phyloP scores from a whole-genome alignment of 2,797 vertebrate genomes.

The Atherinosoma microstoma region DNA sequence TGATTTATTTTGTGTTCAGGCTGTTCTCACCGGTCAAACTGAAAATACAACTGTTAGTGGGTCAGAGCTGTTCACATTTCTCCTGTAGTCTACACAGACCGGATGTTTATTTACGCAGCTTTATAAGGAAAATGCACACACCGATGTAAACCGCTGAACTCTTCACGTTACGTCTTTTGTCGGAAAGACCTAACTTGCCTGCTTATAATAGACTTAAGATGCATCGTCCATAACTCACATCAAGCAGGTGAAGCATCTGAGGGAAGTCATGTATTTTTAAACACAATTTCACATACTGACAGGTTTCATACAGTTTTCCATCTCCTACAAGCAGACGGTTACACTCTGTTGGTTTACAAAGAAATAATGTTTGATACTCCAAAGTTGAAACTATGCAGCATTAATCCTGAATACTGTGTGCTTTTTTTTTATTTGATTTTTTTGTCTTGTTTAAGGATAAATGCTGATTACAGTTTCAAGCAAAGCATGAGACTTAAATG shows the following conservation, averaged over 20 bases:
- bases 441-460: conserved; percentile 68
- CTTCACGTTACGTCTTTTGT: conserved; percentile 2
- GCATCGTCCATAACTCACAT: conserved; percentile 24
- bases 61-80: conserved; percentile 1
- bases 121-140: conserved; percentile 10
- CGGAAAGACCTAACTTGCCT: conserved; percentile 20
- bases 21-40: conserved; percentile 14
- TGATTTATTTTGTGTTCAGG: conserved; percentile 31
- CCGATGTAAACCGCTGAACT: conserved; percentile 15
- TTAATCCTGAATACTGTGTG: conserved; percentile 71
- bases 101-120: conserved; percentile 37
- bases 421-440: conserved; percentile 14
- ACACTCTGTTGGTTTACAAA: conserved; percentile 59
- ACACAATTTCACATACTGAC: conserved; percentile 31
- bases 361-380: conserved; percentile 57
- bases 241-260: conserved; percentile 15
- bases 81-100: background rate
- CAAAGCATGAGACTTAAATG: conserved; percentile 70
- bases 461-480: conserved; percentile 75
- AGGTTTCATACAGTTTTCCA: conserved; percentile 42
- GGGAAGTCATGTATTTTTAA: conserved; percentile 53
- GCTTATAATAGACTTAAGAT: conserved; percentile 11
- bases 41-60: conserved; percentile 13
- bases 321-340: conserved; percentile 23
- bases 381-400: conserved; percentile 77